Base-by-base conservation (phyloP, 2,888 invertebrate genomes). In the Ophioninae sp. region DNA sequence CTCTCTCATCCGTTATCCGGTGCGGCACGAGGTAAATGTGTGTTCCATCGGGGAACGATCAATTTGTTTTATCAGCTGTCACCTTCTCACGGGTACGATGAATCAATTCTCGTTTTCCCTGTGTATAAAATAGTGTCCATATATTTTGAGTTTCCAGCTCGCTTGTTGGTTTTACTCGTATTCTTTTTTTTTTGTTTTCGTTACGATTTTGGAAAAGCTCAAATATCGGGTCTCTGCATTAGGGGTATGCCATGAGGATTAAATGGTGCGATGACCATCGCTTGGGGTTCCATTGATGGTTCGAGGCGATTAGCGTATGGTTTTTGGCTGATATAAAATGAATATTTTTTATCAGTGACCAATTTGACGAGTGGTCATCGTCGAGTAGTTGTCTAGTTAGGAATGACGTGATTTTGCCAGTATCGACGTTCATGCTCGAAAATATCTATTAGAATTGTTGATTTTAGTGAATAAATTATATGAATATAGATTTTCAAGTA, bases 41-140 rank as follows among this genome's bases (percentile, higher is more conserved):
- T 85, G 69, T 83, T 69, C 84, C 86, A 85, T 81, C 51, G 75
- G 87, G 84, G 85, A 82, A 81, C 80, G 72, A 87, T 87, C 83
- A 85, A 86, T 87, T 86, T 68, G 83, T 85, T 87, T 86, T 87
- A 87, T 87, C 87, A 85, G 79, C 80, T 75, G 83, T 76, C 83
- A 85, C 85, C 80, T 87, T 85, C 87, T 84, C 87, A 79, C 80
- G 86, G 87, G 87, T 75, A 74, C 80, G 80, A 87, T 87, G 85
- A 86, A 86, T 86, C 85, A 85, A 86, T 86, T 85, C 68, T 73
- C 69, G 71, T 69, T 77, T 69, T 68, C 51, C 30, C 23, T 58
- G 72, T 69, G 61, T 69, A 73, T 73, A 80, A 77, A 69, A 80
- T 69, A 69, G 61, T 63, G 63, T 72, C 73, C 44, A 17, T 56